These are phyloP conservation scores for Steatornis caripensis DNA, from an alignment of 2,113 vertebrate genomes.

Conservation along the genomic window DNA sequence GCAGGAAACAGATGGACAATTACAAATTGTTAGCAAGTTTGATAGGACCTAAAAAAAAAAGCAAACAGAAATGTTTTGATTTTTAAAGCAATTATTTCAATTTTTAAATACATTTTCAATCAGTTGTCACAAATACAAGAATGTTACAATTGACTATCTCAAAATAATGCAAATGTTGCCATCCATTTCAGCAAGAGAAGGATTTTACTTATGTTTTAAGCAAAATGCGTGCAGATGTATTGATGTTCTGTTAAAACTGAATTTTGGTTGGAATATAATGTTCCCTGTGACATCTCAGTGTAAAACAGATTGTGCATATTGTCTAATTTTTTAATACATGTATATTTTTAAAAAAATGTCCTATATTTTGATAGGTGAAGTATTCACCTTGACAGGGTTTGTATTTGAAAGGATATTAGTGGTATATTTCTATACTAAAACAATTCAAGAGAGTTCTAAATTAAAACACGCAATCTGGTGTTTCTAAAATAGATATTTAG, in stretches of 20 bases:
- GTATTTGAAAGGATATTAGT: neutral
- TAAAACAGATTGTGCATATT: neutral
- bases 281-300: neutral
- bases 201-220: neutral
- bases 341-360: neutral
- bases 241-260: neutral
- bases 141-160: neutral
- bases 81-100: neutral
- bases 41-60: neutral
- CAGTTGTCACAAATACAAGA: neutral
- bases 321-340: neutral
- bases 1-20: neutral
- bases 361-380: neutral
- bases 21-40: neutral
- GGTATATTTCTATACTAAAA: neutral
- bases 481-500: neutral
- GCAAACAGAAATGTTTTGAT: neutral
- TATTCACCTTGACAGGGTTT: neutral
- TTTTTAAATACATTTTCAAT: neutral
- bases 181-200: neutral
- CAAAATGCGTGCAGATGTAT: neutral
- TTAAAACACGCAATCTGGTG: neutral
- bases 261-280: neutral
- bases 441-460: neutral
- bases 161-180: neutral